Evolutionary conservation across 2,888 invertebrate species (phyloP), one percentile per base, ranked within the genome.

Genomic region (Leptinotarsa rubiginosa): DNA sequence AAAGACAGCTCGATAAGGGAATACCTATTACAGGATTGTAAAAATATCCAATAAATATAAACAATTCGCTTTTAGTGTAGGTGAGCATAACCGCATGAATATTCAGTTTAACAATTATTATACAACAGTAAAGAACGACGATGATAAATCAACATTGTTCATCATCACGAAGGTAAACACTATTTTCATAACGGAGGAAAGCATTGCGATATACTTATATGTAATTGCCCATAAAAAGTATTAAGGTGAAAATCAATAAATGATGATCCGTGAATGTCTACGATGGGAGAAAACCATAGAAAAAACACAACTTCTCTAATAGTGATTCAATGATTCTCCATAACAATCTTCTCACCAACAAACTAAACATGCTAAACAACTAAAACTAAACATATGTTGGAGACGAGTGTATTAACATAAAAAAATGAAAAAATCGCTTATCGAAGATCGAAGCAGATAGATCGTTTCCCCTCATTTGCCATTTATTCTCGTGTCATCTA

Each of bases 141-240:
- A 62, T n/a, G n/a, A 62, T 62, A n/a, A 62, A 62, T n/a, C 62
- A 62, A 62, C 41, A 62, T 41, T 62, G 62, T 41, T 62, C 62
- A 31, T n/a, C 25, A 10, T 16, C 62, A 62, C 62, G 31, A 31
- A 62, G 10, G 7, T 62, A n/a, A 62, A 62, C n/a, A 62, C 31
- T 62, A 31, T 18, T n/a, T 62, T 41, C 2, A 5, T 62, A 10
- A 41, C 41, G 41, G 41, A 7, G 62, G 12, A 31, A n/a, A 41
- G 3, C 31, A 62, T 62, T 62, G n/a, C 62, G 41, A 62, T 62
- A 62, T 31, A 62, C n/a, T 41, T 62, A 31, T n/a, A 62, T 41
- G 7, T 41, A 62, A 62, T 16, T 62, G 41, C n/a, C 41, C 16
- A 41, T 62, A 41, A 41, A 62, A 62, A 62, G 3, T 2, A n/a